These are phyloP conservation scores for Sanderia malayensis DNA, from an alignment of 30 jellyfish, hydroid and myxozoan species.

Conservation along the genomic window DNA sequence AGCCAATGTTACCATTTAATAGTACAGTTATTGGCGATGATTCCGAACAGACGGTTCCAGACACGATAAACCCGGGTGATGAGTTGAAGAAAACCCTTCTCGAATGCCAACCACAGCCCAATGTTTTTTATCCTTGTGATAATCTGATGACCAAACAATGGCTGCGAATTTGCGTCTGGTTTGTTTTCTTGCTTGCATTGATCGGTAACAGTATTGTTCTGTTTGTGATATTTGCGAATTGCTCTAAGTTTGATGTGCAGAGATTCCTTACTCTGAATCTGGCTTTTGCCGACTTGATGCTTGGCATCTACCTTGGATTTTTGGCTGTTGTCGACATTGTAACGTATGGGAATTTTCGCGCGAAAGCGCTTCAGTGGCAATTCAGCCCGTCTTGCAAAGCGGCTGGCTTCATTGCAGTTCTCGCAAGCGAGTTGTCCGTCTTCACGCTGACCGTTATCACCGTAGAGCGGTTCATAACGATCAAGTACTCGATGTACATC, in stretches of 20 bases:
- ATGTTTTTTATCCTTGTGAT: conserved; percentile 97
- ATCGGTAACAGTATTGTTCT: conserved; percentile 83
- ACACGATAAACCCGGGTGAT: neutral
- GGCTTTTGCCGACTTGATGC: conserved; percentile 87
- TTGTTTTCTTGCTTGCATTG: conserved; percentile 85
- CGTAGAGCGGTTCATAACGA: conserved; percentile 80
- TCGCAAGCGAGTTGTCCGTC: conserved; percentile 89
- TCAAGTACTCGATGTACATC: conserved; percentile 79
- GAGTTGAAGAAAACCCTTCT: neutral
- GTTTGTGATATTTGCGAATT: conserved; percentile 64
- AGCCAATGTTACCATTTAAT: conserved; percentile 36
- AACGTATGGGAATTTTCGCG: conserved; percentile 92
- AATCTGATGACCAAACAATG: conserved; percentile 89
- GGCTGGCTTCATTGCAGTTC: conserved; percentile 95
- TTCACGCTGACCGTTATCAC: conserved; percentile 82
- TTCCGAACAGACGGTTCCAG: conserved; percentile 7
- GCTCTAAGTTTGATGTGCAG: conserved; percentile 83
- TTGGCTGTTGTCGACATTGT: conserved; percentile 75
- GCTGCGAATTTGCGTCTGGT: conserved; percentile 97
- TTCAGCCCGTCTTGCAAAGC: conserved; percentile 80
- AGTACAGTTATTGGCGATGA: conserved; percentile 21
- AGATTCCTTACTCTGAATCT: conserved; percentile 78
- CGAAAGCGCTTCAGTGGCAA: conserved; percentile 96
- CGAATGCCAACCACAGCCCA: conserved; percentile 80
- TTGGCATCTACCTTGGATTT: conserved; percentile 81